A percentile compares a stretch with the other conserved stretches of the same genome.
Conservation (phyloP, 2,113 vertebrate genomes). For the Dicaeum eximium region DNA sequence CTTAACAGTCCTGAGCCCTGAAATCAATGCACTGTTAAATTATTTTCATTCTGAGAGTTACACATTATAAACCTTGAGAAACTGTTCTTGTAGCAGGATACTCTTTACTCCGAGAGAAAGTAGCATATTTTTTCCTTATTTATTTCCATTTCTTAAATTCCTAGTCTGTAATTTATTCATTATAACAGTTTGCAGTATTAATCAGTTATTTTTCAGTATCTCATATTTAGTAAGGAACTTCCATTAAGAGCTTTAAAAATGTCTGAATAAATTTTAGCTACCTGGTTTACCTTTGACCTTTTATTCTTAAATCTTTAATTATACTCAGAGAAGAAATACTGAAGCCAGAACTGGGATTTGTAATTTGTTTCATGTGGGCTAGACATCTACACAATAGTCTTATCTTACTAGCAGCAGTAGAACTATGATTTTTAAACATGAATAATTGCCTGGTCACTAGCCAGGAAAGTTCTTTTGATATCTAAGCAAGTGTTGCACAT, state of each 20-base stretch:
- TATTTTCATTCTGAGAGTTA: neutral
- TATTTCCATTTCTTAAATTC: neutral
- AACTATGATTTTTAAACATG: neutral
- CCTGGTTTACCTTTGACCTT: neutral
- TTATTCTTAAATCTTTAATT: neutral
- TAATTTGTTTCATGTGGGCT: neutral
- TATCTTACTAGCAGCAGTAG: neutral
- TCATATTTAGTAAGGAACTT: neutral
- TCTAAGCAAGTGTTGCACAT: neutral
- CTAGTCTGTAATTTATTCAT: neutral
- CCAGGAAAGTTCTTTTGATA: slow-evolving; percentile 3
- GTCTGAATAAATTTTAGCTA: neutral
- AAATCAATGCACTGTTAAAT: neutral
- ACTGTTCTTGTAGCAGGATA: neutral
- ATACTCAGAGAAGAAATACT: neutral
- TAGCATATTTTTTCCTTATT: neutral
- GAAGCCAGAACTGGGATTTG: neutral
- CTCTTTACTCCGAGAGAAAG: neutral
- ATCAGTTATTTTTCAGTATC: neutral
- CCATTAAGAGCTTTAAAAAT: neutral
- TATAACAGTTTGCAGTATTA: neutral
- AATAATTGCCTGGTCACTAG: slow-evolving; percentile 2
- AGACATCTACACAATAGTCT: neutral
- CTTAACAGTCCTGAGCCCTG: neutral
- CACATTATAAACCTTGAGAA: neutral